Conservation (phyloP, 2,113 vertebrate genomes). For the Microtus pennsylvanicus region DNA sequence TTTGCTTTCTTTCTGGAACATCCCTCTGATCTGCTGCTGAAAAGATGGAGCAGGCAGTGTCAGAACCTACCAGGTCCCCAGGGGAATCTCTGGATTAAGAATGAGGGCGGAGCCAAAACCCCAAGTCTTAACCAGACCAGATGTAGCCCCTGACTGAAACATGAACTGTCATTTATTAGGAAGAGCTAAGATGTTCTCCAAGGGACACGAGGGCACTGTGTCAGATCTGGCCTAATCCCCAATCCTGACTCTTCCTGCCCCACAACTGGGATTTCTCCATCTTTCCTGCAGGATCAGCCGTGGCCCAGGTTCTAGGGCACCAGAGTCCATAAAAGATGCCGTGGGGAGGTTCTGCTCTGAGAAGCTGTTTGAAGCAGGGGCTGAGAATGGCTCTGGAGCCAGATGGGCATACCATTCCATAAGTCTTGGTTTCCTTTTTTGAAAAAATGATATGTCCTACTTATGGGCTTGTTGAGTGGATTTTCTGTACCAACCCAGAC, state of each 20-base stretch:
- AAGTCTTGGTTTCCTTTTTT: too few relatives aligned
- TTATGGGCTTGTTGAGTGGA: too few relatives aligned
- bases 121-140: constrained; percentile 28
- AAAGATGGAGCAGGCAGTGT: background rate
- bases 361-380: too few relatives aligned
- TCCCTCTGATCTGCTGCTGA: background rate
- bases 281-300: background rate
- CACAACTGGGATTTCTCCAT: background rate
- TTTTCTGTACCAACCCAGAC: too few relatives aligned
- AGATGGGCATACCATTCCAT: too few relatives aligned
- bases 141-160: background rate
- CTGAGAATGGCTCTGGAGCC: too few relatives aligned
- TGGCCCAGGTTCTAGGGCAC: background rate
- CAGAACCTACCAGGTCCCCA: constrained; percentile 17
- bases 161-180: constrained; percentile 3
- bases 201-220: background rate
- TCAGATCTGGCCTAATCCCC: background rate
- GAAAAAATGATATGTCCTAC: too few relatives aligned
- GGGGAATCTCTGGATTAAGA: background rate
- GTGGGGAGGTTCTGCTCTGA: too few relatives aligned
- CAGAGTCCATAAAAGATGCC: too few relatives aligned
- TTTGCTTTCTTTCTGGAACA: constrained; percentile 12
- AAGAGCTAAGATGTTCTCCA: background rate
- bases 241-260: background rate
- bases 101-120: background rate